A percentile compares a stretch with the other conserved stretches of the same genome.
phyloP scores from a whole-genome alignment of 2,888 invertebrate species.

The Drosophila tripunctata region DNA sequence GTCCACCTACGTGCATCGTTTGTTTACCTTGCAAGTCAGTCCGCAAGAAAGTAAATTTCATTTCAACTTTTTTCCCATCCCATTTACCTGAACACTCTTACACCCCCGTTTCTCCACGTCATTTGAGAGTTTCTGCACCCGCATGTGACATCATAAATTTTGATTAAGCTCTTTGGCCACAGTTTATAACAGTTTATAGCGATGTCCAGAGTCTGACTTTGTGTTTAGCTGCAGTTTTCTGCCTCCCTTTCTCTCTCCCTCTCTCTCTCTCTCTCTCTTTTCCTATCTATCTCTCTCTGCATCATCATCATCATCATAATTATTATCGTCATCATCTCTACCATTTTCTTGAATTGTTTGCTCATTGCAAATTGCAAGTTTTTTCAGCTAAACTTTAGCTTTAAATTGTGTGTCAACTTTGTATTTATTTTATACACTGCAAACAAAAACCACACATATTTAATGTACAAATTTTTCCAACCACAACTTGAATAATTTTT shows the following conservation, averaged over 20 bases:
- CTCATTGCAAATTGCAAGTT: conserved; percentile 29
- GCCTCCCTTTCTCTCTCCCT: neutral
- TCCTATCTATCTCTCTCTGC: neutral
- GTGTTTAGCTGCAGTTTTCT: neutral
- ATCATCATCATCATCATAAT: conserved; percentile 4
- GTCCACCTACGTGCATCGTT: conserved; percentile 31
- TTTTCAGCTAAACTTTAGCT: conserved; percentile 33
- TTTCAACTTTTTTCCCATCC: conserved; percentile 37
- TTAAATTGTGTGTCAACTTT: conserved; percentile 51
- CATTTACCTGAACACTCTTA: neutral
- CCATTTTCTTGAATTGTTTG: conserved; percentile 35
- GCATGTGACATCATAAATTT: conserved; percentile 73
- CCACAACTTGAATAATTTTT: too few species aligned
- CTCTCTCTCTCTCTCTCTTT: neutral
- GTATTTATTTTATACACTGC: conserved; percentile 11
- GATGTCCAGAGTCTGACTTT: conserved; percentile 19
- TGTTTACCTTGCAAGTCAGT: conserved; percentile 55
- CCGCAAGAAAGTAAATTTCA: conserved; percentile 57
- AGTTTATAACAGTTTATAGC: conserved; percentile 69
- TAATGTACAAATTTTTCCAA: too few species aligned
- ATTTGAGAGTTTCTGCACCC: conserved; percentile 25
- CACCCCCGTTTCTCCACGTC: neutral
- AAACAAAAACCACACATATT: too few species aligned
- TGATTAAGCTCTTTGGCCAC: conserved; percentile 74
- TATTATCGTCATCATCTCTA: conserved; percentile 16